Percentiles rank a stretch among this genome's conserved stretches.
Conservation (phyloP, 2,888 invertebrate genomes). For the Lithophane semibrunnea region DNA sequence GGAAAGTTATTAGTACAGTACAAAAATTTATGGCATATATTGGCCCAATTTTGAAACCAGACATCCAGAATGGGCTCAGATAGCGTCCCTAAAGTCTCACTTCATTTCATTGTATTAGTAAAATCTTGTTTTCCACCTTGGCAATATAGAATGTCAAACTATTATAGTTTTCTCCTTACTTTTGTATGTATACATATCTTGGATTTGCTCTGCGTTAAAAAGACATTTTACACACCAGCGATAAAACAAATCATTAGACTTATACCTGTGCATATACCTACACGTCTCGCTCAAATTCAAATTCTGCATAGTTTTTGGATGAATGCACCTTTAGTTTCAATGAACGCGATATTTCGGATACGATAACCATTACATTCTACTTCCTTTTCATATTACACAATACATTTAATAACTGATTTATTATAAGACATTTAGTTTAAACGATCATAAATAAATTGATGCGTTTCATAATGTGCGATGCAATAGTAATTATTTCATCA, state of each 20-base stretch:
- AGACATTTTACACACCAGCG: background rate
- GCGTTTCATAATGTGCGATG: background rate
- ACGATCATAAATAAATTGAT: constrained; percentile 1
- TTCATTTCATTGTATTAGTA: background rate
- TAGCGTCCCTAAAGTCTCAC: background rate
- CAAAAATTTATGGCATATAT: background rate
- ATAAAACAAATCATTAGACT: background rate
- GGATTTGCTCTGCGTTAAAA: too few relatives aligned
- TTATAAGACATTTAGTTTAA: constrained; percentile 1
- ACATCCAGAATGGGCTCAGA: background rate
- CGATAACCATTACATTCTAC: constrained; percentile 15
- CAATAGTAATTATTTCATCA: background rate
- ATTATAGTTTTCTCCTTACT: too few relatives aligned
- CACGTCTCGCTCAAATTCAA: too few relatives aligned
- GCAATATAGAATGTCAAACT: too few relatives aligned
- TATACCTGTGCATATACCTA: too few relatives aligned
- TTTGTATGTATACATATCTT: too few relatives aligned
- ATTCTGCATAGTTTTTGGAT: background rate
- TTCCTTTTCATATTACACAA: constrained; percentile 41
- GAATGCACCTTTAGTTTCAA: constrained; percentile 6
- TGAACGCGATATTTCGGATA: constrained; percentile 13
- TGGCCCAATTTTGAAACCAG: background rate
- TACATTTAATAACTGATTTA: background rate
- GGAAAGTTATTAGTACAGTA: background rate
- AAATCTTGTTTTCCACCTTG: too few relatives aligned